Conservation (phyloP, 2,888 invertebrate species). For the Oscheius myriophilus region DNA sequence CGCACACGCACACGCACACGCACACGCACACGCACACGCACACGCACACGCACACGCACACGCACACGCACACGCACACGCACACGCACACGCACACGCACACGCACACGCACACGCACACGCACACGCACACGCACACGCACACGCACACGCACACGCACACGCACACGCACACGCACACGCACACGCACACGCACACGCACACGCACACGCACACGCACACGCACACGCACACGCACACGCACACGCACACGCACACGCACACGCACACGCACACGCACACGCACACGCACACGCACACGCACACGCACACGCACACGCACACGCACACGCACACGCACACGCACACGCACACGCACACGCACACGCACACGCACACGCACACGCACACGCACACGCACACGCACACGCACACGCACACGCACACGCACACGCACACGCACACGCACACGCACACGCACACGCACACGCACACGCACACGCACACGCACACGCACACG, state of each 20-base stretch:
- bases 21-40: not conserved
- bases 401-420: not conserved
- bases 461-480: not conserved
- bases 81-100: not conserved
- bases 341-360: not conserved
- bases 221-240: not conserved
- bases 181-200: not conserved
- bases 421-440: not conserved
- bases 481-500: not conserved
- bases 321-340: not conserved
- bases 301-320: not conserved
- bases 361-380: not conserved
- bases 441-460: not conserved
- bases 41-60: not conserved
- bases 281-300: not conserved
- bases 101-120: not conserved
- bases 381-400: not conserved
- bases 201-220: not conserved
- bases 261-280: not conserved
- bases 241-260: not conserved
- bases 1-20: not conserved
- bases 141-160: not conserved
- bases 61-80: not conserved
- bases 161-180: not conserved
- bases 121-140: not conserved